These are phyloP conservation scores for Anthoptus insignis DNA, from an alignment of 2,888 invertebrate species.

Conservation along the genomic window DNA sequence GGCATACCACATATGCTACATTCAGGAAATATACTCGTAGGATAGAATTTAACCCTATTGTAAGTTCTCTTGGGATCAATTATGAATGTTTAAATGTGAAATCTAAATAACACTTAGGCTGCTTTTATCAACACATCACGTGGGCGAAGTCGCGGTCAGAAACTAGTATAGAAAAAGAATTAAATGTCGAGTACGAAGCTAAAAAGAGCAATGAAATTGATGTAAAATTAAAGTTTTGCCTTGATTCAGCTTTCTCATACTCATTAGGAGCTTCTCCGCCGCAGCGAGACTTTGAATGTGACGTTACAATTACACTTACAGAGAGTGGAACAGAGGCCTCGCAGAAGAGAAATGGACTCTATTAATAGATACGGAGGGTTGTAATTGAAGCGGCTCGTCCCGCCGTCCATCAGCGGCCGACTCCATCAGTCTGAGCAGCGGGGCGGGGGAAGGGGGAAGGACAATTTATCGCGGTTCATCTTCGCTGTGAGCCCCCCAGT, in stretches of 20 bases:
- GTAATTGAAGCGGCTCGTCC: neutral
- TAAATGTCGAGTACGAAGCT: too few relatives aligned
- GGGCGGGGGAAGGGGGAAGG: neutral
- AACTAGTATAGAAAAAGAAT: too few relatives aligned
- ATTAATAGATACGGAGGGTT: constrained; percentile 1
- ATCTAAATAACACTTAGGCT: too few relatives aligned
- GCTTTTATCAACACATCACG: too few relatives aligned
- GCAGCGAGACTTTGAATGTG: constrained; percentile 12
- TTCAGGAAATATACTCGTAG: too few relatives aligned
- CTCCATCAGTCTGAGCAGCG: constrained; percentile 8
- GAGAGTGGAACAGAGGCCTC: neutral
- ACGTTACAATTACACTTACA: constrained; percentile 17
- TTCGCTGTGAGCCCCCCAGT: neutral
- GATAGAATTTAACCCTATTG: too few relatives aligned
- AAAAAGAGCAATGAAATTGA: neutral
- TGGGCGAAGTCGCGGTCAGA: too few relatives aligned
- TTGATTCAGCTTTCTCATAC: neutral
- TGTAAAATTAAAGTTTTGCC: neutral
- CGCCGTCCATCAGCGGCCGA: constrained; percentile 16
- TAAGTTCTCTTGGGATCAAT: too few relatives aligned
- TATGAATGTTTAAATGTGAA: too few relatives aligned
- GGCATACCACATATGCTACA: too few relatives aligned
- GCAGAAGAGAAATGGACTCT: constrained; percentile 1
- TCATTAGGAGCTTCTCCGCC: neutral
- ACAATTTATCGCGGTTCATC: constrained; percentile 5